Percentiles rank a stretch among this genome's conserved stretches.
Evolutionary conservation across 2,113 vertebrate species (phyloP).

Genomic region (Calyptommatus sinebrachiatus): DNA sequence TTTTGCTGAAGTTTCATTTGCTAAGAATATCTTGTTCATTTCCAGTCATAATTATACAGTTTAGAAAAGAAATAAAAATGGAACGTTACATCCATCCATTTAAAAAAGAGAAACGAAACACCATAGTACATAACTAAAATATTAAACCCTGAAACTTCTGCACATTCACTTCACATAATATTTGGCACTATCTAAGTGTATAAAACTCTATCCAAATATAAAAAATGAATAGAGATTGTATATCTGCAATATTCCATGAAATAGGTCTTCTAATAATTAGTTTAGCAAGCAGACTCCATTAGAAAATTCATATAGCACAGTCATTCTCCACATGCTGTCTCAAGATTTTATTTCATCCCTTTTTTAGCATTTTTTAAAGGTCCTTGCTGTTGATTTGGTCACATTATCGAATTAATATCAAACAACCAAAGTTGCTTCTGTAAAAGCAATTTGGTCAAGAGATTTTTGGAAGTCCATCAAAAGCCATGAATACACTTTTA

Average conservation of each 20-base stretch:
- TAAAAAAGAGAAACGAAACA: background rate
- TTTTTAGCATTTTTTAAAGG: too few relatives aligned
- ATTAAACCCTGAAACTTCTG: background rate
- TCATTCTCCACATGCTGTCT: background rate
- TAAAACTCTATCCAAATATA: background rate
- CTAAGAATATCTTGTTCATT: background rate
- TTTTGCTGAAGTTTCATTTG: slow-evolving; percentile 10
- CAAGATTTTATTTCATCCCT: too few relatives aligned
- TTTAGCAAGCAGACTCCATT: background rate
- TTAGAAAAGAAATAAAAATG: slow-evolving; percentile 51
- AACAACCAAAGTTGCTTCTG: too few relatives aligned
- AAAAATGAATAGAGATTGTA: background rate
- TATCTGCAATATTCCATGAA: background rate
- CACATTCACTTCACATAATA: slow-evolving; percentile 13
- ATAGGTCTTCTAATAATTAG: background rate
- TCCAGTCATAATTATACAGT: slow-evolving; percentile 55
- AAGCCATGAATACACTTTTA: too few relatives aligned
- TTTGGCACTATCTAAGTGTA: slow-evolving; percentile 9
- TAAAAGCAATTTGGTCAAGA: too few relatives aligned
- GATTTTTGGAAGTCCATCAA: too few relatives aligned
- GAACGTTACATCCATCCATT: slow-evolving; percentile 37
- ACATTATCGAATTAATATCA: too few relatives aligned
- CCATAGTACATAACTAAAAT: slow-evolving; percentile 9
- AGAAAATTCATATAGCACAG: background rate
- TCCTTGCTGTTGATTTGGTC: too few relatives aligned